Conservation (phyloP, 2,888 invertebrate species). For the Cistogaster globosa region DNA sequence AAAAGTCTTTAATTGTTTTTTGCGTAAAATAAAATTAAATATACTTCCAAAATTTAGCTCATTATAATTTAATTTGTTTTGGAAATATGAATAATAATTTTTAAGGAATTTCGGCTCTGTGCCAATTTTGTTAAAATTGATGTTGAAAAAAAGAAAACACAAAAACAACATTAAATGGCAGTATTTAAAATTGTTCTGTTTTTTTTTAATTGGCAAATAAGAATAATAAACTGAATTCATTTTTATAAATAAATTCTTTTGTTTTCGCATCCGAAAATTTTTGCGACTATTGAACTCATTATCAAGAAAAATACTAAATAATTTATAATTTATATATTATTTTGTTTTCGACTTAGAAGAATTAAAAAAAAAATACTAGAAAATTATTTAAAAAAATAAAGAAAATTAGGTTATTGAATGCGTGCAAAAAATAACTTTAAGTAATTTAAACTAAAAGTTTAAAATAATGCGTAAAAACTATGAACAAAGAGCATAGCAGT, state of each 20-base stretch:
- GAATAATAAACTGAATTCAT: conserved; percentile 39
- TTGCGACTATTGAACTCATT: conserved; percentile 55
- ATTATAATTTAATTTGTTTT: conserved; percentile 34
- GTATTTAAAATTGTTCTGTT: background rate
- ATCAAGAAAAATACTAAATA: conserved; percentile 10
- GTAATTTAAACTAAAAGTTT: too few relatives aligned
- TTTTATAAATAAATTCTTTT: conserved; percentile 50
- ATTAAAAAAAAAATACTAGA: too few relatives aligned
- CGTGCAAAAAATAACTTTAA: too few relatives aligned
- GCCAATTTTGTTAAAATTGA: conserved; percentile 48
- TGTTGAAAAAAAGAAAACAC: conserved; percentile 8
- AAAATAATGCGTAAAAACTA: too few relatives aligned
- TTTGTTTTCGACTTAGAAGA: too few relatives aligned
- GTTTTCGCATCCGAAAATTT: background rate
- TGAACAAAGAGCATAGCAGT: too few relatives aligned
- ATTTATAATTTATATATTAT: too few relatives aligned
- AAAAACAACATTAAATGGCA: background rate
- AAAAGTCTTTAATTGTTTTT: background rate
- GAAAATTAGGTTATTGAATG: too few relatives aligned
- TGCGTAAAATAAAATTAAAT: too few relatives aligned
- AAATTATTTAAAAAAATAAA: too few relatives aligned
- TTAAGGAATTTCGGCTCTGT: conserved; percentile 42
- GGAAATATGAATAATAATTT: conserved; percentile 21
- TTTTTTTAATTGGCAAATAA: conserved; percentile 17
- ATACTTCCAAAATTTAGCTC: background rate